Conservation (phyloP, 2,797 vertebrate species). For the Sus cebifrons region DNA sequence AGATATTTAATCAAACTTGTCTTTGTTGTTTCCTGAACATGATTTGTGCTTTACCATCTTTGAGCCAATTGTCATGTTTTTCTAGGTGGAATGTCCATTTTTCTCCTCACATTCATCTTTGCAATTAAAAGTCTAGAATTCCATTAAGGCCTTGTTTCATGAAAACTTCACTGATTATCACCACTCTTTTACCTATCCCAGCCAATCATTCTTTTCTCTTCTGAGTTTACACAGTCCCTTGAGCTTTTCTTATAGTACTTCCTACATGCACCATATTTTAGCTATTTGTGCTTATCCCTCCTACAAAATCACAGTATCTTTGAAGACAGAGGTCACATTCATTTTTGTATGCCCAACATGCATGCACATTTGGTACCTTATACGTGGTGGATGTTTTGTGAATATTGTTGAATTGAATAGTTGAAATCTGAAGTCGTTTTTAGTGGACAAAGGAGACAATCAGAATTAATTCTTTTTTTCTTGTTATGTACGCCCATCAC, state of each 20-base stretch:
- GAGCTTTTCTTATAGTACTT: constrained; percentile 38
- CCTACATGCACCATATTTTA: not conserved
- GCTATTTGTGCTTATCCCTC: not conserved
- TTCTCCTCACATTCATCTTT: constrained; percentile 11
- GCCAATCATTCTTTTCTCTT: constrained; percentile 26
- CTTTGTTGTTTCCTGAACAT: not conserved
- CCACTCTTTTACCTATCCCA: not conserved
- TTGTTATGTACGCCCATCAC: not conserved
- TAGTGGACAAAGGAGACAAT: not conserved
- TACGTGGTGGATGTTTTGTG: not conserved
- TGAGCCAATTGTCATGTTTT: constrained; percentile 28
- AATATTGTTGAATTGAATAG: not conserved
- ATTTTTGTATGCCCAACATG: constrained; percentile 25
- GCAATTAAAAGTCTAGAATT: constrained; percentile 37
- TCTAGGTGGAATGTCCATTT: not conserved
- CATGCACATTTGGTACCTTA: not conserved
- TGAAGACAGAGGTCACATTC: constrained; percentile 39
- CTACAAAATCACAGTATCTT: not conserved
- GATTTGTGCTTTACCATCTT: constrained; percentile 3
- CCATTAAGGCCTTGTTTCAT: constrained; percentile 9
- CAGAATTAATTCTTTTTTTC: constrained; percentile 31
- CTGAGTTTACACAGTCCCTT: not conserved
- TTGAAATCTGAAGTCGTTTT: constrained; percentile 62
- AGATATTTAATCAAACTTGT: not conserved
- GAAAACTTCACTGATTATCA: not conserved